A percentile compares a stretch with the other conserved stretches of the same genome.
phyloP scores from a whole-genome alignment of 1,140 invertebrate genomes.

The Drosophila jambulina region DNA sequence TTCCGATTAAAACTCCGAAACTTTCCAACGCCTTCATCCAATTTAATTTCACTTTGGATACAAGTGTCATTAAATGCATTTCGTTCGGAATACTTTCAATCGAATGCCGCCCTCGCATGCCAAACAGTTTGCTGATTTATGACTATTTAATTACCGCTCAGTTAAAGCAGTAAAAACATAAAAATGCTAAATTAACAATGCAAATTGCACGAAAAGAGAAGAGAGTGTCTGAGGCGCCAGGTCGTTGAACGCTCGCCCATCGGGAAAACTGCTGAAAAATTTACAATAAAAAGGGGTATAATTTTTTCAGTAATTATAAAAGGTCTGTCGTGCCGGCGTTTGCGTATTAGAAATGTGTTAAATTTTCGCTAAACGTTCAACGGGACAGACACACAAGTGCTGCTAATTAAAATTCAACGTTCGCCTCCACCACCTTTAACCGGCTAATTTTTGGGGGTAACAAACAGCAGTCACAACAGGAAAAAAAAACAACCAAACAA shows the following conservation, averaged over 20 bases:
- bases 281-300: conserved; percentile 20
- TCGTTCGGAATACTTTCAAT: conserved; percentile 32
- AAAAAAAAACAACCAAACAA: conserved; percentile 27
- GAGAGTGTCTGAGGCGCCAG: conserved; percentile 24
- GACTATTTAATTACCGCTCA: conserved; percentile 47
- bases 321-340: conserved; percentile 7
- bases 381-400: conserved; percentile 47
- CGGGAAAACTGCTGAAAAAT: conserved; percentile 2
- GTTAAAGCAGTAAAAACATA: conserved; percentile 13
- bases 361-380: conserved; percentile 57
- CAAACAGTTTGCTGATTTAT: conserved; percentile 42
- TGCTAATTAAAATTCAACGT: conserved; percentile 75
- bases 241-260: conserved; percentile 43
- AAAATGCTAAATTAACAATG: conserved; percentile 68
- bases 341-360: conserved; percentile 62
- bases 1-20: neutral
- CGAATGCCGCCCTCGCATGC: conserved; percentile 43
- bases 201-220: conserved; percentile 46
- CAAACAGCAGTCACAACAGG: conserved; percentile 34
- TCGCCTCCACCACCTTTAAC: conserved; percentile 61
- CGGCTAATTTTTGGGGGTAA: conserved; percentile 67
- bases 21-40: conserved; percentile 14
- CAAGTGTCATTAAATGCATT: conserved; percentile 41
- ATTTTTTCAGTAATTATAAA: conserved; percentile 50
- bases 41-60: conserved; percentile 18